Evolutionary conservation across 2,113 vertebrate genomes (phyloP), one percentile per base, ranked within the genome.

Genomic region (Apus apus): DNA sequence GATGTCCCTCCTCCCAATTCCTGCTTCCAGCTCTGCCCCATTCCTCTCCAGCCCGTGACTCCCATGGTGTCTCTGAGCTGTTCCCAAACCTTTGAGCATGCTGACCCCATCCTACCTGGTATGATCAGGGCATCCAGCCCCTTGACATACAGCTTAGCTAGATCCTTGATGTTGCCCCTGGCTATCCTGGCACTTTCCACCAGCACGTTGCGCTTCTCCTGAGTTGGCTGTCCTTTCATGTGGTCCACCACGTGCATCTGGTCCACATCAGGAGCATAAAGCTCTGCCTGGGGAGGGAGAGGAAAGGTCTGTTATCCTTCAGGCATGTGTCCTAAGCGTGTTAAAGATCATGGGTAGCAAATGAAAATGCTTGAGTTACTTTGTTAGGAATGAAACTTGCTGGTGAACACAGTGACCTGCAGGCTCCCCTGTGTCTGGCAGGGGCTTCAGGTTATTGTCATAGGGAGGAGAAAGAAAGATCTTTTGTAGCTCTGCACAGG

Each of bases 221-320:
- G 82, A 0, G 97, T 96, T 0, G 98, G 98, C 8, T 98, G 96
- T 8, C 99, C 98, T 85, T 98, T 98, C 58, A 97, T 25, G 0
- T 99, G 99, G 58, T 99, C 97, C 61, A 99, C 97, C 64, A 99
- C 99, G 7, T 99, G 99, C 98, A 99, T 98, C 97, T 99, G 99
- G 21, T 98, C 98, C 3, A 98, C 89, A 90, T 98, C 94, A 18
- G 98, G 99, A 46, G 99, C 99, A 50, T 98, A 99, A 85, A 98
- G 95, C 85, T 98, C 98, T 3, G 98, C 98, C 99, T 99, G 83
- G 22, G 29, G 50, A 7, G 57, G 16, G 9, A 70, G 34, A 27
- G 51, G 5, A 62, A 29, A 32, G 60, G 6, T 40, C 57, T 85
- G 5, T 87, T 57, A 82, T 13, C 45, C 67, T 74, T 71, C 40